Evolutionary conservation across 2,888 invertebrate species (phyloP).

Genomic region (Tipula helvola): DNA sequence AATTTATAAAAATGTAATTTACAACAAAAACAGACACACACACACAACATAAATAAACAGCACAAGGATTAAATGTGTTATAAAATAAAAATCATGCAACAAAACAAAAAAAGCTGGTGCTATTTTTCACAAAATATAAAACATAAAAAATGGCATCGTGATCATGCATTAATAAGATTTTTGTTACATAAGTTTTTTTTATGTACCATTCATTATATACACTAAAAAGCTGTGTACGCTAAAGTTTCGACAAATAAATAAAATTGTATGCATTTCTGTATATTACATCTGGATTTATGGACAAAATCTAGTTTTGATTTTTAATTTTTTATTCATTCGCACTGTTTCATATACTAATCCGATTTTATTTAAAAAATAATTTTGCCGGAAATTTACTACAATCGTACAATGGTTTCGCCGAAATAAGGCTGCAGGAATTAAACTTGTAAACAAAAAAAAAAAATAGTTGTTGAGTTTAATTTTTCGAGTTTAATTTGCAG

Average conservation of each 20-base stretch:
- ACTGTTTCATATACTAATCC: not conserved
- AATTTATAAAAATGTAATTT: not conserved
- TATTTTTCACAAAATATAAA: not conserved
- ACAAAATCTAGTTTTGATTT: not conserved
- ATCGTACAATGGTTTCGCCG: too few species aligned
- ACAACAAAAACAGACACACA: not conserved
- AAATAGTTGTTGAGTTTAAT: too few species aligned
- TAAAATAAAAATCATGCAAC: not conserved
- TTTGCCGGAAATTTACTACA: too few species aligned
- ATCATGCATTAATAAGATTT: slow-evolving; percentile 4
- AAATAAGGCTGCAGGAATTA: too few species aligned
- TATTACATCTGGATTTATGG: not conserved
- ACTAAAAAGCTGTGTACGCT: not conserved
- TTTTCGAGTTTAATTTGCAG: too few species aligned
- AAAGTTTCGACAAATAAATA: not conserved
- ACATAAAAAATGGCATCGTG: not conserved
- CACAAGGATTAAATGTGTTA: not conserved
- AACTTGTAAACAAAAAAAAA: too few species aligned
- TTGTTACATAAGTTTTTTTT: not conserved
- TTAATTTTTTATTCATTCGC: not conserved
- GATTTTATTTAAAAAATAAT: not conserved
- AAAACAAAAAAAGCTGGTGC: not conserved
- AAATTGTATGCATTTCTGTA: slow-evolving; percentile 19
- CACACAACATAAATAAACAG: not conserved
- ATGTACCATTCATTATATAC: not conserved